A percentile compares a stretch with the other conserved stretches of the same genome.
Conservation (phyloP, 1,140 invertebrate species). For the Macrobrachium rosenbergii region DNA sequence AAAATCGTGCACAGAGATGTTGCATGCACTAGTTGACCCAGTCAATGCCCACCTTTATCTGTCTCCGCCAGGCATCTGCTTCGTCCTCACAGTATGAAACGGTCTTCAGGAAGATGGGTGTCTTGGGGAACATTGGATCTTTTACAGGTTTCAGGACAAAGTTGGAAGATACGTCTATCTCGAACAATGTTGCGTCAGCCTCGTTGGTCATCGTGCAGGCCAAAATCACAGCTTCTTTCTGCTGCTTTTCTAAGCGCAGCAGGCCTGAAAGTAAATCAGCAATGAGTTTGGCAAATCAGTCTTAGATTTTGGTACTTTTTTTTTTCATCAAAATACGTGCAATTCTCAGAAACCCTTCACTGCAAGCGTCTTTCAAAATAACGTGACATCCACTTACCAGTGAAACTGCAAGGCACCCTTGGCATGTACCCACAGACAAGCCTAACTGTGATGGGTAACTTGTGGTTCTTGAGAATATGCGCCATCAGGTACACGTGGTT, state of each 20-base stretch:
- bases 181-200: conserved; percentile 69
- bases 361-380: neutral
- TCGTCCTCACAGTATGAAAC: conserved; percentile 67
- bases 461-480: conserved; percentile 68
- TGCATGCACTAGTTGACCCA: conserved; percentile 16
- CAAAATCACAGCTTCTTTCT: conserved; percentile 70
- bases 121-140: conserved; percentile 61
- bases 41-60: conserved; percentile 67
- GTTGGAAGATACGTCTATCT: conserved; percentile 70
- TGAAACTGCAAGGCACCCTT: conserved; percentile 65
- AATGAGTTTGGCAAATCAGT: neutral
- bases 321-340: neutral
- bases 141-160: conserved; percentile 67
- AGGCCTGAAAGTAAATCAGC: conserved; percentile 66
- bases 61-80: conserved; percentile 67
- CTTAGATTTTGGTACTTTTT: neutral
- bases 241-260: conserved; percentile 68
- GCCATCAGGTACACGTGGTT: conserved; percentile 70
- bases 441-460: conserved; percentile 68
- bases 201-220: conserved; percentile 70
- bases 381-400: neutral
- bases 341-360: neutral
- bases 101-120: conserved; percentile 65
- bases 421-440: conserved; percentile 70
- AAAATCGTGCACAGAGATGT: too few relatives aligned